Percentiles rank a stretch among this genome's conserved stretches.
phyloP scores from a whole-genome alignment of 2,888 invertebrate genomes.

The Amblyjoppa fuscipennis region DNA sequence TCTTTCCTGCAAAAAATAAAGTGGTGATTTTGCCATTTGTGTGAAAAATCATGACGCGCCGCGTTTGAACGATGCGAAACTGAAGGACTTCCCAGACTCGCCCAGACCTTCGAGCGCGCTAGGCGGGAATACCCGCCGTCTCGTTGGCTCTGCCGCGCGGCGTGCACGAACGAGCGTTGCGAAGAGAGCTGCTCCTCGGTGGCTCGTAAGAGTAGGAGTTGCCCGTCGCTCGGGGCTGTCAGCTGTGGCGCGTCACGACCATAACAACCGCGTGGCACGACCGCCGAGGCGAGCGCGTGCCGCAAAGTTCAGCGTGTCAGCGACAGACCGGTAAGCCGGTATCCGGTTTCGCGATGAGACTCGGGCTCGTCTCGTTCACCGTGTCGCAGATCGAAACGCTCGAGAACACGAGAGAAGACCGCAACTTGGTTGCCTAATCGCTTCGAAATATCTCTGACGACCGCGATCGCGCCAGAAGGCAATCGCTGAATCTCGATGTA shows the following conservation, averaged over 20 bases:
- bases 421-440: conserved; percentile 46
- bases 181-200: neutral
- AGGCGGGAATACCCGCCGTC: neutral
- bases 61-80: no score
- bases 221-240: neutral
- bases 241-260: conserved; percentile 26
- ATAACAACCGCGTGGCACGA: conserved; percentile 40
- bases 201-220: conserved; percentile 7
- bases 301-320: conserved; percentile 71
- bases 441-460: conserved; percentile 46
- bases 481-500: conserved; percentile 5
- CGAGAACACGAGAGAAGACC: neutral
- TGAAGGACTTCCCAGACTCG: conserved; percentile 36
- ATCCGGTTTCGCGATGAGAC: conserved; percentile 66
- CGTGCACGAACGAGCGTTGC: conserved; percentile 17
- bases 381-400: conserved; percentile 41
- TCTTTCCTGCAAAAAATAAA: no score
- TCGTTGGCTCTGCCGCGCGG: neutral
- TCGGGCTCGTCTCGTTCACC: conserved; percentile 37
- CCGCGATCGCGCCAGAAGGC: conserved; percentile 40
- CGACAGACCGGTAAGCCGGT: conserved; percentile 69
- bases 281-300: conserved; percentile 46
- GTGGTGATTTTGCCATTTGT: no score
- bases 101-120: conserved; percentile 59
- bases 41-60: no score